phyloP scores from a whole-genome alignment of 2,113 vertebrate genomes.

The Chaetops frenatus region DNA sequence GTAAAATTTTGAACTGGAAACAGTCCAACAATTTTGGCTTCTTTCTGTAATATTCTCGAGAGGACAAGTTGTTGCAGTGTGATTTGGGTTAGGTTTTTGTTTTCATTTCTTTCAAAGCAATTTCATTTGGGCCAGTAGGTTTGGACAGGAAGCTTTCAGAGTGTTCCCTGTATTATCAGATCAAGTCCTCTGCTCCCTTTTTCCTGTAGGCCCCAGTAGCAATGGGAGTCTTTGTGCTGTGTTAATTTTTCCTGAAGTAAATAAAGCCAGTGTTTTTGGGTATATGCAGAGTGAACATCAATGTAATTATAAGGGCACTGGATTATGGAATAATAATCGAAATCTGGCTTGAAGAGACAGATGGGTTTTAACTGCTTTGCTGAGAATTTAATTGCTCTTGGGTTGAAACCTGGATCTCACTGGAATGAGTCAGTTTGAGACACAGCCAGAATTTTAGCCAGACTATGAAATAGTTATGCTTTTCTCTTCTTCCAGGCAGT shows the following conservation, averaged over 20 bases:
- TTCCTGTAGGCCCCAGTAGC: background rate
- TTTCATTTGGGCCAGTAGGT: background rate
- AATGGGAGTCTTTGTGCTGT: background rate
- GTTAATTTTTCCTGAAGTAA: background rate
- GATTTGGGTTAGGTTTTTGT: too few species aligned
- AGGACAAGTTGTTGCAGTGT: background rate
- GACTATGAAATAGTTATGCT: background rate
- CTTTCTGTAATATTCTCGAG: background rate
- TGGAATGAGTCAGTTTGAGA: background rate
- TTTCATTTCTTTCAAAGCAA: background rate
- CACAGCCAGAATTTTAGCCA: background rate
- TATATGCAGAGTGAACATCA: background rate
- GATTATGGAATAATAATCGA: background rate
- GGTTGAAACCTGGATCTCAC: background rate
- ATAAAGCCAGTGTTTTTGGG: background rate
- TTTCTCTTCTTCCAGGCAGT: background rate
- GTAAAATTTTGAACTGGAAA: background rate
- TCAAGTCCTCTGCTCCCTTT: background rate
- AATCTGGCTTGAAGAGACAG: background rate
- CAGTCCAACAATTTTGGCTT: background rate
- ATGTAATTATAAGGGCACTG: background rate
- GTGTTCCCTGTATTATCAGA: background rate
- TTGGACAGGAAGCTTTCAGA: background rate
- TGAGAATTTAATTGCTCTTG: slow-evolving; percentile 6
- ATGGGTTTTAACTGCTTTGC: slow-evolving; percentile 13